These are phyloP conservation scores for Notarius lentiginosus DNA, from an alignment of 2,113 vertebrate species.

Conservation along the genomic window DNA sequence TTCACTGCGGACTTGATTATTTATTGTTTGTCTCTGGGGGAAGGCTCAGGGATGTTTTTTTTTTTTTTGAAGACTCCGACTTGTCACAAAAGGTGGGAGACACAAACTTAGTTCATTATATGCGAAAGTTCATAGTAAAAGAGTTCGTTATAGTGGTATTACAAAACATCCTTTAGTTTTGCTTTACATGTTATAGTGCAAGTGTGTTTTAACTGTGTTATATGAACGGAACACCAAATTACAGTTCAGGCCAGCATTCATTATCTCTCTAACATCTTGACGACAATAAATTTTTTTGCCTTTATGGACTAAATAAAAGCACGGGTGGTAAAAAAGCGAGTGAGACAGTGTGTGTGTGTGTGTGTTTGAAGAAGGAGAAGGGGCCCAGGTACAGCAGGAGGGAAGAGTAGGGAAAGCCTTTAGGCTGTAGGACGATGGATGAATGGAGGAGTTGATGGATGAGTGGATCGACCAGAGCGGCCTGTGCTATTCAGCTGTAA, in stretches of 20 bases:
- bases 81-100: too few relatives aligned
- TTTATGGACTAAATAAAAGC: not conserved
- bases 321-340: not conserved
- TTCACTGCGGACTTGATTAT: too few relatives aligned
- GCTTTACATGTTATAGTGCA: too few relatives aligned
- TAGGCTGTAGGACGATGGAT: constrained; percentile 7
- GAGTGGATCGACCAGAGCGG: constrained; percentile 20
- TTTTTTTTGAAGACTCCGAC: too few relatives aligned
- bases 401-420: constrained; percentile 1
- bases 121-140: too few relatives aligned
- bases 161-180: too few relatives aligned
- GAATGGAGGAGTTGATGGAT: constrained; percentile 28
- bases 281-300: not conserved
- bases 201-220: too few relatives aligned
- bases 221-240: not conserved
- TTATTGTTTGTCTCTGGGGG: too few relatives aligned
- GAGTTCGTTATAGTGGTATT: too few relatives aligned
- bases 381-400: not conserved
- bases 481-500: constrained; percentile 23
- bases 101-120: too few relatives aligned
- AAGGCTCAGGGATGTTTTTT: too few relatives aligned
- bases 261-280: not conserved
- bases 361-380: not conserved
- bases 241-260: not conserved
- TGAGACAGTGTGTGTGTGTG: not conserved